phyloP scores from a whole-genome alignment of 2,797 vertebrate species.

The Eurystomus glaucurus region DNA sequence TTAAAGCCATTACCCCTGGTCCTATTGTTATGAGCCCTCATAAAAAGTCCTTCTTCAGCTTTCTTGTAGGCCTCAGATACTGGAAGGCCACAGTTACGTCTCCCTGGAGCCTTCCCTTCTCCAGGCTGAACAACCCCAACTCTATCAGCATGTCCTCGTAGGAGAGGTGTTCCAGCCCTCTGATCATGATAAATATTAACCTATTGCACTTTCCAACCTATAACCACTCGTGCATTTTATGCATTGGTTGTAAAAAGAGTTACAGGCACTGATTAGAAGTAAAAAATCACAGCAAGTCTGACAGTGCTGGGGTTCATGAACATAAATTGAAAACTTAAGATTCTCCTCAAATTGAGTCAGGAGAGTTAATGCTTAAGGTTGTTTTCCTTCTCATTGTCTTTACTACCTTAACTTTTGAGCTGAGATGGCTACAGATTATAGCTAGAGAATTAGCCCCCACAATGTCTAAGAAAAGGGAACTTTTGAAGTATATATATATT shows the following conservation, averaged over 20 bases:
- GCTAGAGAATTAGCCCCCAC: background rate
- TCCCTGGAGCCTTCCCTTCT: too few relatives aligned
- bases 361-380: background rate
- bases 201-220: background rate
- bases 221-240: background rate
- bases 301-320: background rate
- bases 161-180: too few relatives aligned
- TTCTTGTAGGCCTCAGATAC: too few relatives aligned
- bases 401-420: background rate
- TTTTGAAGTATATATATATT: background rate
- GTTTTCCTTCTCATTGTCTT: background rate
- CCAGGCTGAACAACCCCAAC: too few relatives aligned
- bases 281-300: background rate
- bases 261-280: background rate
- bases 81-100: too few relatives aligned
- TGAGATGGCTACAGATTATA: background rate
- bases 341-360: background rate
- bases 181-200: background rate
- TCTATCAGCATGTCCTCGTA: too few relatives aligned
- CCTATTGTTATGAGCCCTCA: too few relatives aligned
- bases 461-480: background rate
- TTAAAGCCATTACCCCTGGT: too few relatives aligned
- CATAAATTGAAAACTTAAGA: background rate
- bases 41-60: too few relatives aligned
- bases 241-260: background rate